Base-by-base conservation (phyloP, 2,113 vertebrate genomes). In the Spea multiplicata region DNA sequence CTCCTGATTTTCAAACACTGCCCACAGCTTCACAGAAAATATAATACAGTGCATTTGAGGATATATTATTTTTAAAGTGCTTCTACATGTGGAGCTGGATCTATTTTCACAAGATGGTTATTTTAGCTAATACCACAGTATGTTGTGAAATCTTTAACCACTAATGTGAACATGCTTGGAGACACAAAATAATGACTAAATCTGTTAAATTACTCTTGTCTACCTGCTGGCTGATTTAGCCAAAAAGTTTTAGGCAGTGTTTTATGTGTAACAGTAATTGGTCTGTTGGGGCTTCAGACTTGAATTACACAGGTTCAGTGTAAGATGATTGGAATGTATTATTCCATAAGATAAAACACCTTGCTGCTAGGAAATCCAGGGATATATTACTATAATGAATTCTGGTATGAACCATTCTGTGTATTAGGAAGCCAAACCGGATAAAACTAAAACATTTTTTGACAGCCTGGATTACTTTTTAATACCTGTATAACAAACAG, bases 291-390 rank as follows among this genome's bases (percentile, higher is more conserved):
- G 65, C 80, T 84, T 76, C 75, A 71, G 74, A 75, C 13, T 73
- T 53, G 8, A 86, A 82, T 75, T 81, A 81, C 50, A 69, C 2
- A 77, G 10, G 3, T 83, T 85, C 82, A 81, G 12, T 0, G 0
- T 69, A 74, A 82, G 50, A 13, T 72, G 7, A 76, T 62, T 70
- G 78, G 74, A 87, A 84, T 81, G 8, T 1, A 61, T 10, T 73
- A 85, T 62, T 76, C 47, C 16, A 50, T 52, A 49, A 13, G 82
- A 46, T 30, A 71, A 84, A 79, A 64, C 3, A 46, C 49, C 83
- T 71, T 9, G 66, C 73, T 84, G 62, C 57, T 74, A 86, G 73
- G 75, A 84, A 85, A 44, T 6, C 44, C 85, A 74, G 66, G 62
- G 71, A 84, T 71, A 73, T 7, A 83, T 83, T 72, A 52, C 3